A percentile compares a stretch with the other conserved stretches of the same genome.
Evolutionary conservation across 1,140 invertebrate genomes (phyloP).

Genomic region (Tenebrio molitor): DNA sequence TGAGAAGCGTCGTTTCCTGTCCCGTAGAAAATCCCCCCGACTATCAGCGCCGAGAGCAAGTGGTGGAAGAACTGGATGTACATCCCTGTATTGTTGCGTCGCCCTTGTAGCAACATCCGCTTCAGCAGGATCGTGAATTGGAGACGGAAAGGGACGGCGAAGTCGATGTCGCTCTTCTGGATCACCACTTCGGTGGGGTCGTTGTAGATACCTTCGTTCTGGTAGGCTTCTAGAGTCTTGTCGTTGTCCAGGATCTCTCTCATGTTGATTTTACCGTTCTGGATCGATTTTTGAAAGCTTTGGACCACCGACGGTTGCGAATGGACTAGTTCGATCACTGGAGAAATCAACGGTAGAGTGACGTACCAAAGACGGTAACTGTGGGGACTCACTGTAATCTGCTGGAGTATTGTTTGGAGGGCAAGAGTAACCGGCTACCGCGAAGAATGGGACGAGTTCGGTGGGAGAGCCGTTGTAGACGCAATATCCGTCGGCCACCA

Average conservation of each 20-base stretch:
- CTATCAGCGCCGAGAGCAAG: slow-evolving; percentile 68
- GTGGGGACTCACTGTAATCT: slow-evolving; percentile 76
- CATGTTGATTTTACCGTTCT: slow-evolving; percentile 61
- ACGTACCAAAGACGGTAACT: not conserved
- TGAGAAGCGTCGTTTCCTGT: slow-evolving; percentile 70
- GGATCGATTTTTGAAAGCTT: slow-evolving; percentile 47
- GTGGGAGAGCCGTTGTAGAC: slow-evolving; percentile 82
- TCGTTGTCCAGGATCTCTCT: slow-evolving; percentile 11
- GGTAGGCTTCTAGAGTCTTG: not conserved
- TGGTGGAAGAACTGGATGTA: slow-evolving; percentile 73
- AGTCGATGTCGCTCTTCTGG: slow-evolving; percentile 63
- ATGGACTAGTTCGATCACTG: slow-evolving; percentile 68
- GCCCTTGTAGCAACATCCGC: slow-evolving; percentile 70
- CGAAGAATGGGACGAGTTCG: slow-evolving; percentile 80
- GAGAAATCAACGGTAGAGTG: slow-evolving; percentile 35
- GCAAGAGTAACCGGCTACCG: slow-evolving; percentile 76
- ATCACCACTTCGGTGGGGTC: slow-evolving; percentile 54
- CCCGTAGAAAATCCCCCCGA: slow-evolving; percentile 71
- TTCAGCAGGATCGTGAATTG: slow-evolving; percentile 70
- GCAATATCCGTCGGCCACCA: slow-evolving; percentile 76
- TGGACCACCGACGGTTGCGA: slow-evolving; percentile 62
- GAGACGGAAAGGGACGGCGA: slow-evolving; percentile 68
- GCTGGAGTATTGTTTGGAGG: slow-evolving; percentile 87
- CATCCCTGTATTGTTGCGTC: slow-evolving; percentile 70
- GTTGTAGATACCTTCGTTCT: slow-evolving; percentile 53